phyloP scores from a whole-genome alignment of 2,888 invertebrate species.

The Pandemis cinnamomeana region DNA sequence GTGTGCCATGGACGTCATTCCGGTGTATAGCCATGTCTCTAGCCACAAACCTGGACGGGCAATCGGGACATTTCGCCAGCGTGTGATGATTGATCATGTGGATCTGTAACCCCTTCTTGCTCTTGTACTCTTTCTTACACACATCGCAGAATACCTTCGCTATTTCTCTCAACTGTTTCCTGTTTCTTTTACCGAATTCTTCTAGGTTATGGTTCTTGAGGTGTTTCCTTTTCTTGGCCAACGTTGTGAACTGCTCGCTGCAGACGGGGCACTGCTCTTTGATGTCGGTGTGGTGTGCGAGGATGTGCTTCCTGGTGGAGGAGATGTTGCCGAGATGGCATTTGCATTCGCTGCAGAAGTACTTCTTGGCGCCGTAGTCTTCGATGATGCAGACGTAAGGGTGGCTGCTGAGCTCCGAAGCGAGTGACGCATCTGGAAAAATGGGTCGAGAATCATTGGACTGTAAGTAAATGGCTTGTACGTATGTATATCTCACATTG shows the following conservation, averaged over 20 bases:
- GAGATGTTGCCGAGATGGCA: neutral
- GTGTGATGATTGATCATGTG: constrained; percentile 28
- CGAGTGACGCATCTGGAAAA: constrained; percentile 15
- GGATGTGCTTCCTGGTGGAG: constrained; percentile 10
- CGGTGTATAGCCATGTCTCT: constrained; percentile 26
- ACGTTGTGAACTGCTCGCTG: constrained; percentile 18
- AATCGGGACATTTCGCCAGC: constrained; percentile 34
- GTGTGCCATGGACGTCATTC: constrained; percentile 41
- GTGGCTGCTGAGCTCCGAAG: constrained; percentile 5
- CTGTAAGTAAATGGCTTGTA: too few relatives aligned
- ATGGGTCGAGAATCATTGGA: neutral
- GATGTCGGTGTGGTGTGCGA: constrained; percentile 1
- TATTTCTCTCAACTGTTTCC: neutral
- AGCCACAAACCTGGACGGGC: constrained; percentile 16
- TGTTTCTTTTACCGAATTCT: constrained; percentile 11
- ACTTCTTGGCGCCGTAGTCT: constrained; percentile 6
- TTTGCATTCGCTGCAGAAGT: constrained; percentile 18
- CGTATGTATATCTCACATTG: too few relatives aligned
- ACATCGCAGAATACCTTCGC: constrained; percentile 1
- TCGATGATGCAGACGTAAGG: constrained; percentile 11
- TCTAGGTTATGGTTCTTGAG: constrained; percentile 13
- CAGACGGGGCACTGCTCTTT: constrained; percentile 27
- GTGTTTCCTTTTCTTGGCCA: constrained; percentile 9
- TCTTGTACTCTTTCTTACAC: constrained; percentile 12
- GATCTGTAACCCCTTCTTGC: neutral